Base-by-base conservation (phyloP, 2,797 vertebrate genomes). In the Ceryle rudis region DNA sequence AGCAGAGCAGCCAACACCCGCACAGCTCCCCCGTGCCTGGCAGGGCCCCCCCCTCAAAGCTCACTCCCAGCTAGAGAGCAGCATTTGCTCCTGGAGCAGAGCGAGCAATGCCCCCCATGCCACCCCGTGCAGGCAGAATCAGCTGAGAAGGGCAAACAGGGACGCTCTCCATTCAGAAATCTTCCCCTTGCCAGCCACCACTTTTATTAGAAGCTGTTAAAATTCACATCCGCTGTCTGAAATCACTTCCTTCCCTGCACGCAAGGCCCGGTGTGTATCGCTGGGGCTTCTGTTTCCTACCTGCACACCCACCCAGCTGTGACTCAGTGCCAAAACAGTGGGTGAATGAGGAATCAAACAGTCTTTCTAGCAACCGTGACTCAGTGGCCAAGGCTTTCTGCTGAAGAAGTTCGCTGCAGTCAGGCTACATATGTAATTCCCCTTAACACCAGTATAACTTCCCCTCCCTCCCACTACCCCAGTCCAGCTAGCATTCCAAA, bases 351-450 rank as follows among this genome's bases (percentile, higher is more conserved):
- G 91, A 79, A 79, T 47, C 77, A 81, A 87, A 72, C 57, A 89
- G 90, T 78, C 94, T 96, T 95, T 96, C 70, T 9, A 96, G 87
- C 94, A 97, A 89, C 65, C 0, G 4, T 96, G 96, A 97, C 60
- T 97, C 96, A 97, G 49, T 26, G 84, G 85, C 81, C 87, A 73
- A 41, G 58, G 81, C 57, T 80, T 64, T 51, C 47, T 90, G 86
- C 84, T 73, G 54, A 23, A 90, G 57, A 84, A 21, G 9, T 82
- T 89, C 74, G 49, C 89, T 77, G 87, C 77, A 83, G 91, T 87
- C 93, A 71, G 16, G n/a, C 81, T 79, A 69, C 11, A 2, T 6
- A 29, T 73, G 47, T 66, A 77, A 96, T 82, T 94, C 81, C 46
- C 88, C 47, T 31, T 54, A 71, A 86, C 54, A n/a, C 51, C 60